Base-by-base conservation (phyloP, 1,140 invertebrate species). In the Grapholita molesta region DNA sequence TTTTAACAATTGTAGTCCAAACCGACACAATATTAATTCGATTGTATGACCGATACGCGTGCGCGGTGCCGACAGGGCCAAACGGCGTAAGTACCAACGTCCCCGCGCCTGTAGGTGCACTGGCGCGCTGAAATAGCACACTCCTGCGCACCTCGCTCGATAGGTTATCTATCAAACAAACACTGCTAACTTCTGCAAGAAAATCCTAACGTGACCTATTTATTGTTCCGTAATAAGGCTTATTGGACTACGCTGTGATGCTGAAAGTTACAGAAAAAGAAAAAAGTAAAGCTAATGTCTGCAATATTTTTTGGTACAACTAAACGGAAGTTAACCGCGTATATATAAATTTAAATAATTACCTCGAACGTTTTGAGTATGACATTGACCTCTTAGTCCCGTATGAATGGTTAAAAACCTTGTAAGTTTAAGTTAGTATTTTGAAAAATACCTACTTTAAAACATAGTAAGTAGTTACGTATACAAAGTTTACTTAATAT, bases 31-130 rank as follows among this genome's bases (percentile, higher is more conserved):
- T 55, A 12, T 28, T 61, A 30, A 12, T 28, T 30, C 55, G 55
- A 48, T 48, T 21, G 18, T 21, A 48, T 48, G 18, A 48, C 42
- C 55, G 55, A 61, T 30, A 30, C 55, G 55, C 55, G n/a, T 61
- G 25, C 55, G 23, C n/a, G 24, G 25, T 25, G 5, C 12, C 23
- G n/a, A n/a, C 12, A 12, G 21, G 15, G 25, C 24, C 25, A 61
- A 61, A 61, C 53, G 55, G 55, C 55, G 55, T 61, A 61, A 61
- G 55, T 61, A 30, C 55, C 55, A 61, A 30, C 55, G 28, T 61
- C 55, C 28, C 55, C 24, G n/a, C 55, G 55, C 55, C 55, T 28
- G 55, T 28, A 30, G 55, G 55, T 28, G 55, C 55, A 61, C 55
- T 61, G 55, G 42, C 55, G 55, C 55, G 55, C 42, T 48, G 18